A percentile compares a stretch with the other conserved stretches of the same genome.
These are phyloP conservation scores for Lamellibrachia luymesi DNA, from an alignment of 1,140 invertebrate species.

Conservation along the genomic window DNA sequence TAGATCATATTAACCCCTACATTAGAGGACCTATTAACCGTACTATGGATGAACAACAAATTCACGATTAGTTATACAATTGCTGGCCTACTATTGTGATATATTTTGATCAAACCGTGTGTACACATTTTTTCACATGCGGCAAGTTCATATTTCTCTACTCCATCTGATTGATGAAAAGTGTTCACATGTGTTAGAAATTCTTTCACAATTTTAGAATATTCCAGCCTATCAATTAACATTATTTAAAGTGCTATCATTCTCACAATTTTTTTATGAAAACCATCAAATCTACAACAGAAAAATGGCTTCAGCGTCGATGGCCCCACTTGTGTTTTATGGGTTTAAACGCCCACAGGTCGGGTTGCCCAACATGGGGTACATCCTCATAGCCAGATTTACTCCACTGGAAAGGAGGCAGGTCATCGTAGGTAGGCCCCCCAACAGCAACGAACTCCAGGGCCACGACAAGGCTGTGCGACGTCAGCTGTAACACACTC, in stretches of 20 bases:
- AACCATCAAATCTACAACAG: neutral
- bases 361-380: constrained; percentile 74
- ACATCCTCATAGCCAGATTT: constrained; percentile 63
- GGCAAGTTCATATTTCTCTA: neutral
- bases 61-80: no score
- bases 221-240: neutral
- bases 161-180: neutral
- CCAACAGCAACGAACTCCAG: constrained; percentile 63
- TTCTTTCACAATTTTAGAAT: neutral
- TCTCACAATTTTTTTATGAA: neutral
- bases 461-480: constrained; percentile 50
- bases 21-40: no score
- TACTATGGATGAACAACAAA: no score
- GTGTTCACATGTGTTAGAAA: neutral
- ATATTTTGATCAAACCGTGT: no score
- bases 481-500: constrained; percentile 52
- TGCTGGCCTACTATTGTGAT: no score
- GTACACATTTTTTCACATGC: no score
- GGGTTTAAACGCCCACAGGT: constrained; percentile 71
- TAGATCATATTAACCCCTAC: no score
- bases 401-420: constrained; percentile 75
- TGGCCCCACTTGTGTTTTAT: constrained; percentile 33
- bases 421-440: constrained; percentile 64
- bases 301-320: neutral
- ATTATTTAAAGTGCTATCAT: neutral